phyloP scores from a whole-genome alignment of 2,797 vertebrate species.

The Malurus splendens region DNA sequence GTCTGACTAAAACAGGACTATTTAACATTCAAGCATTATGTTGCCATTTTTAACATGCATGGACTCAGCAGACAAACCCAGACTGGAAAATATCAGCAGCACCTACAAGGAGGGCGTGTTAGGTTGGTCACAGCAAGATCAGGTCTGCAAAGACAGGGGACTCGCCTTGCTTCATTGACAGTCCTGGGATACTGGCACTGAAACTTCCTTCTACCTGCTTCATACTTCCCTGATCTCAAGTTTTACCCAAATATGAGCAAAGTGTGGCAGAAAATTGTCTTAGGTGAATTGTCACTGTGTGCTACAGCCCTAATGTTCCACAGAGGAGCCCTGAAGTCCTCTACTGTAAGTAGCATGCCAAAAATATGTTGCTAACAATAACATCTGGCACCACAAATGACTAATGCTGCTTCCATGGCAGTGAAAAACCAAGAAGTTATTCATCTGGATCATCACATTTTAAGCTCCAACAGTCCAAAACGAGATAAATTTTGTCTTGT shows the following conservation, averaged over 20 bases:
- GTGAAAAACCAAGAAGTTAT: background rate
- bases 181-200: background rate
- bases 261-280: background rate
- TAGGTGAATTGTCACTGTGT: rapidly evolving
- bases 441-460: slow-evolving; percentile 1
- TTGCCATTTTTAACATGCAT: background rate
- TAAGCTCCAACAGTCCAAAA: background rate
- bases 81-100: background rate
- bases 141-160: rapidly evolving
- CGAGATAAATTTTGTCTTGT: background rate
- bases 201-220: background rate
- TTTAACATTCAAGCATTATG: background rate
- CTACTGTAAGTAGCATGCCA: background rate
- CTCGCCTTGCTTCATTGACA: rapidly evolving
- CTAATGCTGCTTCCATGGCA: background rate
- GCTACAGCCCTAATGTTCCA: background rate
- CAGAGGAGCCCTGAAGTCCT: background rate
- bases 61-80: background rate
- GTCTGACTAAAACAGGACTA: background rate
- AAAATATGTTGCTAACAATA: background rate
- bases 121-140: background rate
- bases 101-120: background rate
- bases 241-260: background rate
- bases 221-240: background rate
- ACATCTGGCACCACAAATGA: background rate